Conservation (phyloP, 64 coral and sea anemone species). For the Catalaphyllia jardinei region DNA sequence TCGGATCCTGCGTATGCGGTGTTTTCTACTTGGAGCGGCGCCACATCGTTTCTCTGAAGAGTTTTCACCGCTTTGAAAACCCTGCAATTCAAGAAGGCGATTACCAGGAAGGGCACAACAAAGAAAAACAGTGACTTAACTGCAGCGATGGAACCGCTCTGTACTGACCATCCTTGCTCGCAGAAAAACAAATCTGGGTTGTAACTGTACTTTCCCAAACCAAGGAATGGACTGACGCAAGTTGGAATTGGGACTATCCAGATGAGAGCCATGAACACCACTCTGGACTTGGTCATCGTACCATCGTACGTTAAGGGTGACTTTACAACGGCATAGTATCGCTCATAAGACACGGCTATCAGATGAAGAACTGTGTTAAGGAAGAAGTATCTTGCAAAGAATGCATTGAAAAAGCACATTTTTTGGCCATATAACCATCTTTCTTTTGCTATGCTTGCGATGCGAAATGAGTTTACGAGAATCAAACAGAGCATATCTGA, state of each 20-base stretch:
- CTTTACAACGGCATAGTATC: background rate
- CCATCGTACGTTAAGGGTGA: background rate
- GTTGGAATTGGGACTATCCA: conserved; percentile 1
- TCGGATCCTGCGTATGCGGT: background rate
- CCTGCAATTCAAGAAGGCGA: background rate
- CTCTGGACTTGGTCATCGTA: background rate
- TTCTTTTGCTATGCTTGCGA: background rate
- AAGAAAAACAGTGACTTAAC: background rate
- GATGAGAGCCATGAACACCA: background rate
- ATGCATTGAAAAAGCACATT: background rate
- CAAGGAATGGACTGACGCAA: background rate
- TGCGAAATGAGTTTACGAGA: conserved; percentile 13
- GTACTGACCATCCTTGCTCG: background rate
- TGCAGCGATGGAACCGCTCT: no score
- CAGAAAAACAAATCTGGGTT: background rate
- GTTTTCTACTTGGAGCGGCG: no score
- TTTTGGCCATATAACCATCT: conserved; percentile 3
- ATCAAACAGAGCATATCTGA: background rate
- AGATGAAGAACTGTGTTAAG: conserved; percentile 4
- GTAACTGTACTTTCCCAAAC: background rate
- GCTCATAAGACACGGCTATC: conserved; percentile 6
- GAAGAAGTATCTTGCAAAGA: background rate
- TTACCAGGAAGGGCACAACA: background rate
- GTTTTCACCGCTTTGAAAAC: background rate
- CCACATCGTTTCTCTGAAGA: background rate